Base-by-base conservation (phyloP, 2,888 invertebrate species). In the Eurytoma californica region DNA sequence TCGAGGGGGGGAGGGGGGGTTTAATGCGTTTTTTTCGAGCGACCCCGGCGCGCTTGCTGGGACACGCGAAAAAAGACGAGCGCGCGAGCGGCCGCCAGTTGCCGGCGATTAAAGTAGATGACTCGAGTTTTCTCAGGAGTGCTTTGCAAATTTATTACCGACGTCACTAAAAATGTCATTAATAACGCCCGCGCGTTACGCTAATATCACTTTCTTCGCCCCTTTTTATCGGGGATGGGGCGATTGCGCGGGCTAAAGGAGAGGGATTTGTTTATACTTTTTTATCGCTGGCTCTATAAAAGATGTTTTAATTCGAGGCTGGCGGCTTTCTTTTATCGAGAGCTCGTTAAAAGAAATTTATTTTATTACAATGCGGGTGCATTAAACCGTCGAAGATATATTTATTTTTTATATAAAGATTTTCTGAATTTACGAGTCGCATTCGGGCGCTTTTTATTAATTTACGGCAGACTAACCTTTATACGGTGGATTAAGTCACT, bases 91-190 rank as follows among this genome's bases (percentile, higher is more conserved):
- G 4, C 2, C 20, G 72, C 18, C 20, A 63, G 53, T 63, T 14
- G 63, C 30, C 14, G 60, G 13, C 72, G 63, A 72, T 72, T 61
- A 72, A 72, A 72, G 72, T 63, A 30, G 53, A 72, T 72, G 72
- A 72, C 53, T 72, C 13, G 61, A 72, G 61, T 72, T 72, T 72
- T 72, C 53, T 53, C 53, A 30, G 39, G 53, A 55, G 30, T 30
- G 20, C 63, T 55, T 61, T 61, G 63, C 39, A 61, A 58, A 58
- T 60, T 70, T 61, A 63, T 72, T 63, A 72, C 24, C 53, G 76
- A 68, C 66, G 77, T 47, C 67, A 63, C 51, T 77, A 72, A 51
- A 66, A 69, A 57, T 53, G 18, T 13, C 57, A 69, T 69, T 69
- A 57, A 69, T 69, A 69, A 69, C 13, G 28, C 30, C 39, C 16